These are phyloP conservation scores for Orbicella faveolata DNA, from an alignment of 64 coral and sea anemone species.

Conservation along the genomic window DNA sequence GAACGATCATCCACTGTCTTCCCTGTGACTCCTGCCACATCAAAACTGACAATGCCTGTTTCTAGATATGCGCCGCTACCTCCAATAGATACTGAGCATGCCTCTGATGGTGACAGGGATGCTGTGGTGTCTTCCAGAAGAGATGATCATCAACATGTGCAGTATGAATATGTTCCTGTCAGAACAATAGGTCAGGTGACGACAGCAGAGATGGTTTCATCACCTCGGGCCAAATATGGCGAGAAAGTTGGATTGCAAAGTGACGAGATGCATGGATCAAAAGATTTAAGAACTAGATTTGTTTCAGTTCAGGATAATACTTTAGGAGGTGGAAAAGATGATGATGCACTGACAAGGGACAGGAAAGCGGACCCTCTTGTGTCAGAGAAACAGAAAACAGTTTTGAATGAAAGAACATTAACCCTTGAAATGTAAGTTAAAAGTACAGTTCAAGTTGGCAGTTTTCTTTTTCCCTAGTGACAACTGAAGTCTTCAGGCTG, in stretches of 20 bases:
- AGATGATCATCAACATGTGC: background rate
- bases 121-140: conserved; percentile 7
- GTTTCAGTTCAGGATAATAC: background rate
- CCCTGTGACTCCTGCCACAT: conserved; percentile 77
- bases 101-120: background rate
- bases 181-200: conserved; percentile 19
- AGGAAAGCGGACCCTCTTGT: background rate
- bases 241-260: background rate
- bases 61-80: conserved; percentile 38
- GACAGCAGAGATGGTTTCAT: background rate
- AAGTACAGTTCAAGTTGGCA: background rate
- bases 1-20: conserved; percentile 32
- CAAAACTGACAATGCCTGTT: conserved; percentile 68
- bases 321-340: background rate
- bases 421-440: conserved; percentile 12
- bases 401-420: conserved; percentile 12
- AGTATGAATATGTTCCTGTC: background rate
- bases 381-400: background rate
- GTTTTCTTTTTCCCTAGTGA: no score
- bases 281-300: conserved; percentile 24
- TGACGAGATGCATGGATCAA: background rate
- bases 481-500: no score
- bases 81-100: conserved; percentile 46
- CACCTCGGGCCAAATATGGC: background rate
- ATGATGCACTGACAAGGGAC: background rate